phyloP scores from a whole-genome alignment of 2,113 vertebrate species.

The Nothocercus nigrocapillus region DNA sequence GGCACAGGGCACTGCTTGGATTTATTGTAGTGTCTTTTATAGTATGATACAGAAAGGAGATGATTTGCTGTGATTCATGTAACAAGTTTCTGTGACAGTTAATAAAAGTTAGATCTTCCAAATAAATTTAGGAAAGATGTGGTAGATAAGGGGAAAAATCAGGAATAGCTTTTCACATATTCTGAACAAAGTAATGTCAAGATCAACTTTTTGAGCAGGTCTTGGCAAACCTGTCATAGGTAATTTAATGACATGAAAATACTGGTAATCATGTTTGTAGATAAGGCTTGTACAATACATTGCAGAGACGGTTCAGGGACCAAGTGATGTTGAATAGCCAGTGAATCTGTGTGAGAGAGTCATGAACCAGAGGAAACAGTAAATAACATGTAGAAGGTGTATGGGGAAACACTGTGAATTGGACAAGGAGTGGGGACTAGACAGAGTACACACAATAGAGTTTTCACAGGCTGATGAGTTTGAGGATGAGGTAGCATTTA shows the following conservation, averaged over 20 bases:
- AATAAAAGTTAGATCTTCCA: background rate
- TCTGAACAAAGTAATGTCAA: background rate
- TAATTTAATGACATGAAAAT: background rate
- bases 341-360: background rate
- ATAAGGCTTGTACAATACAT: background rate
- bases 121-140: background rate
- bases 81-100: background rate
- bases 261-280: background rate
- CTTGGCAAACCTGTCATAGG: background rate
- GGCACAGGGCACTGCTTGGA: background rate
- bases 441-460: background rate
- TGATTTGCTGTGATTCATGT: background rate
- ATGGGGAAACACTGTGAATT: background rate
- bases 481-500: background rate
- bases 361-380: accelerated
- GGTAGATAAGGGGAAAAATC: background rate
- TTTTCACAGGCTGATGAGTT: background rate
- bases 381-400: background rate
- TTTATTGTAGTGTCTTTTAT: background rate
- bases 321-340: background rate
- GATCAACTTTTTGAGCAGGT: background rate
- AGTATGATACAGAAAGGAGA: background rate
- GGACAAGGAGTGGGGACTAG: background rate
- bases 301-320: background rate
- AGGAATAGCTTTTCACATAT: background rate